phyloP scores from a whole-genome alignment of 2,113 vertebrate species.

The Malurus elegans region DNA sequence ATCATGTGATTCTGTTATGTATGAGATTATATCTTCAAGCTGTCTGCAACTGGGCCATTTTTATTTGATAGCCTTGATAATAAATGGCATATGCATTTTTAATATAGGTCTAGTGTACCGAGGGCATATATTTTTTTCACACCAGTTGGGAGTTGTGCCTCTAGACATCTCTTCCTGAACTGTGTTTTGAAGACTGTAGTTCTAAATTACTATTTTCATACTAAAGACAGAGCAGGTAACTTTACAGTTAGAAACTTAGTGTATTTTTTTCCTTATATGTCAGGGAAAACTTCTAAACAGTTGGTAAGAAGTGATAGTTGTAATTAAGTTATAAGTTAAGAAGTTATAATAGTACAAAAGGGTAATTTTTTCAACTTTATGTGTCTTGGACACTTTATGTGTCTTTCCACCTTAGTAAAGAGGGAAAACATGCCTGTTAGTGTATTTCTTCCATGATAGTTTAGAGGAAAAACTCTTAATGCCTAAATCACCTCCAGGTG shows the following conservation, averaged over 20 bases:
- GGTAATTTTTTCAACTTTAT: background rate
- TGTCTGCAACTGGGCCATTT: background rate
- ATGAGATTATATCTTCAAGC: background rate
- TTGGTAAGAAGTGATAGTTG: background rate
- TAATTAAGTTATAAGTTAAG: too few species aligned
- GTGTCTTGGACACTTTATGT: background rate
- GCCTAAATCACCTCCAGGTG: background rate
- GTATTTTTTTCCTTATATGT: background rate
- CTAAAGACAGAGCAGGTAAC: background rate
- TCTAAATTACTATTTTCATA: background rate
- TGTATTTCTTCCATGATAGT: background rate
- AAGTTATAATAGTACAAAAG: background rate
- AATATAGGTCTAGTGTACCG: background rate
- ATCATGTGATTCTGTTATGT: background rate
- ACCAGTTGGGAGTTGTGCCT: background rate
- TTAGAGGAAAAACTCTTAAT: background rate
- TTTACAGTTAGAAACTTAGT: background rate
- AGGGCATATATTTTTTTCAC: background rate
- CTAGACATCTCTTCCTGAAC: background rate
- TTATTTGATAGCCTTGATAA: background rate
- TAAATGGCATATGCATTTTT: constrained; percentile 26
- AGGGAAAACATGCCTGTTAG: background rate
- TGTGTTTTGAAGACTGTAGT: background rate
- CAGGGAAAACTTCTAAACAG: background rate
- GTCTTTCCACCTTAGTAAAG: background rate